phyloP scores from a whole-genome alignment of 2,888 invertebrate genomes.

The Chouioia cunea region DNA sequence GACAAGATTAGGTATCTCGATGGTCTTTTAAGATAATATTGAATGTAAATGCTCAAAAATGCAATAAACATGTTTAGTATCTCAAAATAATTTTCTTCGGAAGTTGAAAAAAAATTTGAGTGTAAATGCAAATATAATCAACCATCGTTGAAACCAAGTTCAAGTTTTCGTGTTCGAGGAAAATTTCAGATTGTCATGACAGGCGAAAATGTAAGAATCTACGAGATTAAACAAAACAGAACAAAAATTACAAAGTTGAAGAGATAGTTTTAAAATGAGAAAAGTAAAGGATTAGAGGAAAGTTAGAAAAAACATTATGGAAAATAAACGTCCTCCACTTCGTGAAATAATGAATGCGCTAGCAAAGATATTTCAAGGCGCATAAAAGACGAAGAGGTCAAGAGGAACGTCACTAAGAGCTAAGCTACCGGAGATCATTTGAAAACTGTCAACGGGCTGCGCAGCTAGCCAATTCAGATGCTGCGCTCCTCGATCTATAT shows the following conservation, averaged over 20 bases:
- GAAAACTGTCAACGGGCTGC: conserved; percentile 69
- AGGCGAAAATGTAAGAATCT: conserved; percentile 33
- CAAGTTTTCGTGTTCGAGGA: conserved; percentile 24
- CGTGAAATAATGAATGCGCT: conserved; percentile 48
- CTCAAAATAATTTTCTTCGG: conserved; percentile 1
- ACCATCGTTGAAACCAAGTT: conserved; percentile 40
- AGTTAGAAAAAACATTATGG: conserved; percentile 51
- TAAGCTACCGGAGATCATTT: conserved; percentile 69
- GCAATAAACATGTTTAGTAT: neutral
- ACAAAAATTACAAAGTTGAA: conserved; percentile 15
- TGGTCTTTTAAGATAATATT: conserved; percentile 28
- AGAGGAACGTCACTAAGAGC: conserved; percentile 65
- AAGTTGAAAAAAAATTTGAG: neutral
- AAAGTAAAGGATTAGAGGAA: conserved; percentile 22
- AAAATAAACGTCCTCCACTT: conserved; percentile 53
- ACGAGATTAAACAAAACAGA: conserved; percentile 22
- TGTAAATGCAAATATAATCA: neutral
- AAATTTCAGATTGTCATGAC: conserved; percentile 40
- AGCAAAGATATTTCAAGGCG: conserved; percentile 50
- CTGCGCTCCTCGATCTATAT: conserved; percentile 67
- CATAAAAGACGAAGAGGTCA: conserved; percentile 50
- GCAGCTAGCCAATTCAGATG: conserved; percentile 68
- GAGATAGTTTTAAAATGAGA: conserved; percentile 14
- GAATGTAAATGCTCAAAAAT: conserved; percentile 16
- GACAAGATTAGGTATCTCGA: conserved; percentile 40